Base-by-base conservation (phyloP, 2,113 vertebrate species). In the Gyps fulvus region DNA sequence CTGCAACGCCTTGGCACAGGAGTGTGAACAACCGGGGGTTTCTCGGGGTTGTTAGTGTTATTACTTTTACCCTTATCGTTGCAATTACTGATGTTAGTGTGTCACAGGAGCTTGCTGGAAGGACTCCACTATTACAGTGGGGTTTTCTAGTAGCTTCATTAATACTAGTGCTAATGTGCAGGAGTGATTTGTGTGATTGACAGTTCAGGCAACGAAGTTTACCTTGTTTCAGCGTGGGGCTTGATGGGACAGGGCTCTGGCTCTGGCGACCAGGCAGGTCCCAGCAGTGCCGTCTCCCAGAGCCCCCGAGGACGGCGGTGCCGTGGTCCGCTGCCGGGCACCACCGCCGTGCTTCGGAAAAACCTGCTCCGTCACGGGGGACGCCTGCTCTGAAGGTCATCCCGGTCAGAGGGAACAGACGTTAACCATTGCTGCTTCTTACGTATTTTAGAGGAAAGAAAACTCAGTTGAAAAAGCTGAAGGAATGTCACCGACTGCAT, bases 11-110 rank as follows among this genome's bases (percentile, higher is more conserved):
- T 43, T 5, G 42, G 90, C 36, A 8, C 16, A 6, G 38, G 27
- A 43, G 16, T 0, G 17, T 9, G 67, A 31, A 4, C 77, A 16
- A 1, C 8, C 2, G 0, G 2, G 32, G 22, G 17, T 3, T n/a
- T 29, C 36, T 59, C 15, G 2, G 50, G 11, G 66, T 10, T 31
- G 43, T 55, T 61, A 17, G 6, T 25, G 9, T 31, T 8, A 31
- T 22, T 25, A 1, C 21, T n/a, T 52, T 14, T 22, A 13, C 5
- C 57, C 47, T 5, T 8, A 13, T 23, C 20, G 3, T n/a, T n/a
- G 61, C 77, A 36, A 9, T n/a, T 25, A 2, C 7, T 4, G 45
- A 9, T 32, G 52, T 13, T 36, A 11, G 31, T 2, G 40, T 18
- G 3, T 31, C 52, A 2, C 8, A 11, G 58, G 3, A 47, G 66